Base-by-base conservation (phyloP, 2,888 invertebrate species). In the Blastobasis adustella region DNA sequence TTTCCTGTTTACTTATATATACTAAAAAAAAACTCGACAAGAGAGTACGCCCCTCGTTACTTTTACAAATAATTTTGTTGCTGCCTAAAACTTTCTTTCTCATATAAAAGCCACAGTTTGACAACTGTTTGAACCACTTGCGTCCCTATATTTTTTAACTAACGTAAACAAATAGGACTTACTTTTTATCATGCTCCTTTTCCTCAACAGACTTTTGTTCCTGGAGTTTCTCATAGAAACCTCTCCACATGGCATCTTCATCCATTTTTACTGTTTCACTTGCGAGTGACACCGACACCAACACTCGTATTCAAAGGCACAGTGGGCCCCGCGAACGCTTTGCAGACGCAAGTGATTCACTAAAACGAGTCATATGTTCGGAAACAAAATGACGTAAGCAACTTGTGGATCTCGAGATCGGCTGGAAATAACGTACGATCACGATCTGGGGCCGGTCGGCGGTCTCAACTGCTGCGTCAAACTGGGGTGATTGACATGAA, bases 171-270 rank as follows among this genome's bases (percentile, higher is more conserved):
- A 37, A 43, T 36, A 44, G 5, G 42, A 71, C 88, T 78, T 89
- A 94, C 94, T 90, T 91, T 68, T 77, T 85, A 62, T 94, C 93
- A 67, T 93, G 94, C 56, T 91, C 92, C 56, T 90, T 90, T 58
- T 91, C 91, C 49, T 92, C 90, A 50, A 84, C 67, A 52, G 91
- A 91, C 72, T 91, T 91, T 62, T 92, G 90, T 54, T 91, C 90
- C 61, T 92, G 90, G 55, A 93, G 73, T 67, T 91, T 92, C 51
- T 92, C 92, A 66, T 93, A 94, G 68, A 93, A 92, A 55, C 90
- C 91, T 79, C 92, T 93, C 93, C 94, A 94, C 94, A 95, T 94
- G 8, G 90, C 85, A 70, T 95, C 94, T 79, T 95, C 94, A 78
- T 92, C 90, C 91, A 84, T 89, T 63, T 61, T 73, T 54, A 48